Base-by-base conservation (phyloP, 2,113 vertebrate genomes). In the Takifugu flavidus region DNA sequence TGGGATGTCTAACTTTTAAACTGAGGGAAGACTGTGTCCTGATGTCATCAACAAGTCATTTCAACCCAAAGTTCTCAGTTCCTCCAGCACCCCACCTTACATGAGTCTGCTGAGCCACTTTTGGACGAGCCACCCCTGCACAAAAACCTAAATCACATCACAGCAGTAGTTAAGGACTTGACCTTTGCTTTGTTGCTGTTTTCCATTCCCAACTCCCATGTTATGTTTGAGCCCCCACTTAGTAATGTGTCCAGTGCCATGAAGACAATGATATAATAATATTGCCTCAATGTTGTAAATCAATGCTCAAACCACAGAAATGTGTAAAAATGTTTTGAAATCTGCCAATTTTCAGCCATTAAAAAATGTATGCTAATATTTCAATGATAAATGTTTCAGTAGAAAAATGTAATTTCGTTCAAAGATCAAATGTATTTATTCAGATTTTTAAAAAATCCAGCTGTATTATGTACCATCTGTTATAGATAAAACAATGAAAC, bases 11-110 rank as follows among this genome's bases (percentile, higher is more conserved):
- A 82, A 83, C 83, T 82, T 86, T 80, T 86, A 42, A 77, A 84
- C 80, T 1, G 55, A 5, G 46, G 15, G 49, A 82, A 86, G 75
- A 71, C 79, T 76, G 55, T 86, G 82, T 86, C 74, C 68, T 83
- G 84, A 86, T 88, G 84, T 87, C 86, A 88, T 87, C 85, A 81
- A 72, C 77, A 66, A 83, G 78, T 85, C 87, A 85, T 90, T 89
- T 88, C 82, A 45, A 1, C 65, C 74, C 29, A 72, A 64, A 59
- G 79, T 74, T 79, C 73, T 89, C 84, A 88, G 87, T 84, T 85
- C 87, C 83, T 88, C 80, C n/a, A 42, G 61, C 71, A 57, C 59
- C 67, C 71, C 66, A 43, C 44, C 44, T 61, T 74, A 74, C 61
- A 25, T 20, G 62, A 64, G 60, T 65, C 49, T 44, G 50, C 53